These are phyloP conservation scores for Caenorhabditis tropicalis DNA, from an alignment of 1,140 invertebrate species.

Conservation along the genomic window DNA sequence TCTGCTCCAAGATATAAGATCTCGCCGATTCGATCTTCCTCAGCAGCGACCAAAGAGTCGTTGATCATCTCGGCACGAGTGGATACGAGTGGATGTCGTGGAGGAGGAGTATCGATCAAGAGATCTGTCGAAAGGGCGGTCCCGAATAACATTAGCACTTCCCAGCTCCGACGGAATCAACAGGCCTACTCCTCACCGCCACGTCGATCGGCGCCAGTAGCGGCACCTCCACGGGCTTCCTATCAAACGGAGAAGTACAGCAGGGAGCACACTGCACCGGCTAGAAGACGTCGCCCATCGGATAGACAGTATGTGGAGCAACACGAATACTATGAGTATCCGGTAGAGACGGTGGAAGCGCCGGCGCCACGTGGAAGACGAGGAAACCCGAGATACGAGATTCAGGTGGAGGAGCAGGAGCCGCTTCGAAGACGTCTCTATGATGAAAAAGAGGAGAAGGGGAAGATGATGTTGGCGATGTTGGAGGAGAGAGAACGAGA, in stretches of 20 bases:
- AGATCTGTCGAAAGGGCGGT: not conserved
- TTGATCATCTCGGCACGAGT: constrained; percentile 18
- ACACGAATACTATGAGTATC: not conserved
- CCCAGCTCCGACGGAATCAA: not conserved
- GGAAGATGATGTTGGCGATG: not conserved
- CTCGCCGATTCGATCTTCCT: not conserved
- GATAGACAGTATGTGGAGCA: not conserved
- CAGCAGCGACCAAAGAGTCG: not conserved
- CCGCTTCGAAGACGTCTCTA: not conserved
- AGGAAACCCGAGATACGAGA: not conserved
- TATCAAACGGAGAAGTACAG: constrained; percentile 22
- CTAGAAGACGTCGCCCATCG: not conserved
- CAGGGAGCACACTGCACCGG: not conserved
- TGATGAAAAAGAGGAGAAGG: not conserved
- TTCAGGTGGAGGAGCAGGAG: not conserved
- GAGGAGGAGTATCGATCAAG: not conserved
- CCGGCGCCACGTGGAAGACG: not conserved
- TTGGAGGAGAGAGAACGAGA: not conserved
- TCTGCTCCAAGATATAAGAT: too few species aligned
- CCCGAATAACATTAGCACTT: constrained; percentile 23
- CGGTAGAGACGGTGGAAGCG: not conserved
- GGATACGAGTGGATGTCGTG: constrained; percentile 27
- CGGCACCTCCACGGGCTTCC: not conserved
- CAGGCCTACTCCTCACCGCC: too few species aligned
- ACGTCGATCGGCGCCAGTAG: not conserved